Evolutionary conservation across 2,888 invertebrate species (phyloP).

Genomic region (Incurvaria masculella): DNA sequence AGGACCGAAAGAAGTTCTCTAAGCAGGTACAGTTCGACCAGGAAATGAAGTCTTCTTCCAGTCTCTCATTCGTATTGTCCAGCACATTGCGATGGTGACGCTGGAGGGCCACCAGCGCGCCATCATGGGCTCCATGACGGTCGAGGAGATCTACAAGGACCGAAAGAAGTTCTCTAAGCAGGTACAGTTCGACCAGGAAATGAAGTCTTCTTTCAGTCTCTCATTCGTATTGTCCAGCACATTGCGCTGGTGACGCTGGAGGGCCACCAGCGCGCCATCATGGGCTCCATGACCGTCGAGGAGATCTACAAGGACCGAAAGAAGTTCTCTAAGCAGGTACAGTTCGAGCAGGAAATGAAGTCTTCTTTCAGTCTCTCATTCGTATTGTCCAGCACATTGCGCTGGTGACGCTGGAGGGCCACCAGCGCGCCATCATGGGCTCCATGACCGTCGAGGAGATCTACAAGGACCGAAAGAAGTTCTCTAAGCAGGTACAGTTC

Average conservation of each 20-base stretch:
- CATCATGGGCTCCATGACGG: conserved; percentile 96
- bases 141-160: conserved; percentile 95
- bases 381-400: conserved; percentile 91
- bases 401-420: conserved; percentile 87
- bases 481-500: conserved; percentile 77
- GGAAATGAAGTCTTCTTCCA: no score
- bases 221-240: no score
- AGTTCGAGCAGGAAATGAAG: no score
- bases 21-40: conserved; percentile 66
- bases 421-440: conserved; percentile 94
- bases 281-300: conserved; percentile 97
- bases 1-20: conserved; percentile 93
- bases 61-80: no score
- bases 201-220: no score
- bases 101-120: conserved; percentile 93
- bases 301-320: conserved; percentile 96
- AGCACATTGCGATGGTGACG: conserved; percentile 87
- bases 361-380: no score
- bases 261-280: conserved; percentile 92
- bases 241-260: conserved; percentile 90
- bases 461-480: conserved; percentile 94
- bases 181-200: no score
- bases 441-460: conserved; percentile 97
- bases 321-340: conserved; percentile 82
- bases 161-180: conserved; percentile 93